Evolutionary conservation across 1,140 invertebrate species (phyloP), one percentile per base, ranked within the genome.

Genomic region (Pachyrhynchus sulphureomaculatus): DNA sequence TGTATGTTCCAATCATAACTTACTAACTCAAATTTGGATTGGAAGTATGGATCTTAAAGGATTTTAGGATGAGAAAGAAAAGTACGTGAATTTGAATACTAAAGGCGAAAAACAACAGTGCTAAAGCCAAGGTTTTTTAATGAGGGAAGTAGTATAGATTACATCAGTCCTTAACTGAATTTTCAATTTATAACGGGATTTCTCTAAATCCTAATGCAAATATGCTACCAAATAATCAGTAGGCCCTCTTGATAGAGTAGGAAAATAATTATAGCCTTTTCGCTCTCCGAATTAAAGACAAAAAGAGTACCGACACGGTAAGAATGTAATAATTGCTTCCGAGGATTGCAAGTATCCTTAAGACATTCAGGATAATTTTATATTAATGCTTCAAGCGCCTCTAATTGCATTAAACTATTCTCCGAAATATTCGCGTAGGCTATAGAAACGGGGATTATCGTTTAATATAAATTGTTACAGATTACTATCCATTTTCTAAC

Each of bases 191-290:
- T 52, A 41, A 15, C 10, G 17, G 37, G 52, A 42, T 42, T 54
- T 54, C 20, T 15, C 52, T 24, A 54, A 54, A 54, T 54, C 52
- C 37, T 23, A 54, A 54, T 54, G 52, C 37, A 54, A 54, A 54
- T 54, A 21, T 42, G 52, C 23, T 42, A 54, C 52, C 15, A n/a
- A 54, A 54, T 41, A 41, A 54, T 54, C 52, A 21, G 52, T 54
- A 41, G 41, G 26, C 18, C 36, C 36, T 41, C 52, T 54, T 42
- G 52, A 42, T 42, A 42, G 37, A 13, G 15, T 34, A 17, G n/a
- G 21, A 42, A 54, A 54, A 54, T 54, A 54, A 41, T 54, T 54
- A 29, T 9, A 23, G 17, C 52, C 36, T 48, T 17, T 4, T 44
- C 23, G 21, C 23, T 13, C 26, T 42, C 24, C 52, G 24, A 26